A percentile compares a stretch with the other conserved stretches of the same genome.
Conservation (phyloP, 2,797 vertebrate species). For the Acanthurus leucopareius region DNA sequence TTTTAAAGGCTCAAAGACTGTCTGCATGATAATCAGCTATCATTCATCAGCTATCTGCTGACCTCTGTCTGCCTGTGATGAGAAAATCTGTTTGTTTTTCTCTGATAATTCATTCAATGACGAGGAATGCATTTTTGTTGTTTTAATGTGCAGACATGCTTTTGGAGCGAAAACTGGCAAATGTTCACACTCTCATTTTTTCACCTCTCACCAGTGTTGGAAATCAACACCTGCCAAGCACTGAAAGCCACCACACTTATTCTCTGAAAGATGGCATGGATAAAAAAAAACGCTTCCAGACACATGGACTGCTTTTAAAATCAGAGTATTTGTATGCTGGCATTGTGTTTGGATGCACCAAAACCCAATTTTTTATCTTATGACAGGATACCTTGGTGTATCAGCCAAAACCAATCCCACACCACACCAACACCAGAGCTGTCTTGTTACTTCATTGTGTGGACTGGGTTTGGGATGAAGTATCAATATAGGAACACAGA, state of each 20-base stretch:
- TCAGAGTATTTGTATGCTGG: conserved; percentile 7
- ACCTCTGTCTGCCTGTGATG: conserved; percentile 13
- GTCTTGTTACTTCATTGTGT: not conserved
- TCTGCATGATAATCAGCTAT: conserved; percentile 14
- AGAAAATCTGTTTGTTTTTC: not conserved
- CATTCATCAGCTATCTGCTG: conserved; percentile 29
- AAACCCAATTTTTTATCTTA: not conserved
- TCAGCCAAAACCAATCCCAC: not conserved
- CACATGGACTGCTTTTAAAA: conserved; percentile 12
- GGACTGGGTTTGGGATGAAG: not conserved
- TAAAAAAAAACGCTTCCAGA: conserved; percentile 19
- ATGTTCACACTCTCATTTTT: conserved; percentile 36
- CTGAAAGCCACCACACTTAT: conserved; percentile 43
- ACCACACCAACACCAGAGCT: not conserved
- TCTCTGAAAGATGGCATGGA: conserved; percentile 42
- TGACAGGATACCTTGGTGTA: not conserved
- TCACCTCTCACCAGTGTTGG: conserved; percentile 24
- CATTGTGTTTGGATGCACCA: conserved; percentile 8
- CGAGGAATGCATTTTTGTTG: conserved; percentile 17
- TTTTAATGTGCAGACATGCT: conserved; percentile 22
- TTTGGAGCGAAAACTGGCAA: conserved; percentile 32
- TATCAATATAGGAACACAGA: too few species aligned
- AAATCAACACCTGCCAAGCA: conserved; percentile 51
- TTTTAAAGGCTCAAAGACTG: conserved; percentile 2
- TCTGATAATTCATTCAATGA: conserved; percentile 19